These are phyloP conservation scores for Oxystoma pomonae DNA, from an alignment of 2,888 invertebrate genomes.

Conservation along the genomic window DNA sequence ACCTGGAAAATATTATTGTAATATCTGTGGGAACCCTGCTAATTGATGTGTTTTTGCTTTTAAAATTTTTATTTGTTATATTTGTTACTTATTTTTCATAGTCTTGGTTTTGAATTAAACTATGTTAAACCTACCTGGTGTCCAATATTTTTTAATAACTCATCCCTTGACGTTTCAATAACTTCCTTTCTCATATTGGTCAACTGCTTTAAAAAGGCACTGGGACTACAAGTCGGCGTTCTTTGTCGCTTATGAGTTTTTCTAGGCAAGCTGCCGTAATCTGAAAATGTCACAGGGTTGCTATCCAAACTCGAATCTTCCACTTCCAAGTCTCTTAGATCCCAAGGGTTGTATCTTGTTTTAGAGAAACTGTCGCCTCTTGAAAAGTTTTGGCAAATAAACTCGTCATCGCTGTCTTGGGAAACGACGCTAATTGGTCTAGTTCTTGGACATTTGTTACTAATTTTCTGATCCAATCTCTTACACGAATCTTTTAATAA, in stretches of 20 bases:
- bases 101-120: background rate
- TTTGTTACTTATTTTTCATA: no score
- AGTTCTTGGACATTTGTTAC: constrained; percentile 21
- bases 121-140: background rate
- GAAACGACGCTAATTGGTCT: constrained; percentile 19
- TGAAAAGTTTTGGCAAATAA: constrained; percentile 1
- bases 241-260: constrained; percentile 32
- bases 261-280: constrained; percentile 45
- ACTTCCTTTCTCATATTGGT: constrained; percentile 54
- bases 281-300: constrained; percentile 40
- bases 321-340: constrained; percentile 31
- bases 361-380: constrained; percentile 4
- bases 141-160: constrained; percentile 34
- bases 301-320: constrained; percentile 44
- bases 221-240: constrained; percentile 47
- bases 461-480: constrained; percentile 40
- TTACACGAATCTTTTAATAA: constrained; percentile 41
- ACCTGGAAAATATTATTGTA: no score
- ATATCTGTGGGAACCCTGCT: no score
- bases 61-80: no score
- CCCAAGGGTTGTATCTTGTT: constrained; percentile 27
- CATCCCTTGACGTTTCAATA: constrained; percentile 51
- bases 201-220: constrained; percentile 56
- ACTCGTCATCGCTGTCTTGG: constrained; percentile 18
- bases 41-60: no score